These are phyloP conservation scores for Dione vanillae DNA, from an alignment of 2,888 invertebrate species.

Conservation along the genomic window DNA sequence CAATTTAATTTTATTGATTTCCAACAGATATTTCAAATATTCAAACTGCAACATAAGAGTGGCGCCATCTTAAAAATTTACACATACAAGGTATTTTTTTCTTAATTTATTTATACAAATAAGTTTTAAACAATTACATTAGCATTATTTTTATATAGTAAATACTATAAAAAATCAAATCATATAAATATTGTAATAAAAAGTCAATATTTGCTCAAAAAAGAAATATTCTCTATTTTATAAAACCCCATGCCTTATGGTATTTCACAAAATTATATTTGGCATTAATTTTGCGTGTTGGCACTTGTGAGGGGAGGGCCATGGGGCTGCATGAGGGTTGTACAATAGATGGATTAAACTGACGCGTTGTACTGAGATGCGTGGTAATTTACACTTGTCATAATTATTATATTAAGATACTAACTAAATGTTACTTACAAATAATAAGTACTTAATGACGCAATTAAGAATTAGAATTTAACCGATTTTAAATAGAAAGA, in stretches of 20 bases:
- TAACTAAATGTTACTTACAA: conserved; percentile 8
- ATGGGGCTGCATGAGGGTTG: conserved; percentile 56
- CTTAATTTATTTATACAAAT: too few species aligned
- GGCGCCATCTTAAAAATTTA: conserved; percentile 13
- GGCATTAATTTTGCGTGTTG: conserved; percentile 78
- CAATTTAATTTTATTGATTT: neutral
- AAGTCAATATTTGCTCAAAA: too few species aligned
- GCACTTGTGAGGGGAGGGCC: conserved; percentile 53
- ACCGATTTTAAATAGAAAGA: too few species aligned
- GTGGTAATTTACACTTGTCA: conserved; percentile 17
- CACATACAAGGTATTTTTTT: neutral
- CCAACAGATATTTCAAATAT: neutral
- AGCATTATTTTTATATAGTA: too few species aligned
- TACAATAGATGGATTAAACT: conserved; percentile 78
- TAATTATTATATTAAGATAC: conserved; percentile 16
- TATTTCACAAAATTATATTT: conserved; percentile 64
- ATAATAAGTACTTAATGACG: neutral
- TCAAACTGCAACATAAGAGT: neutral
- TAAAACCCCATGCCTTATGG: neutral
- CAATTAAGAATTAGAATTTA: too few species aligned
- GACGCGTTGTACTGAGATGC: conserved; percentile 67
- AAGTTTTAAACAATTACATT: too few species aligned
- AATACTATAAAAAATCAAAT: too few species aligned
- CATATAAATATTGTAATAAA: too few species aligned
- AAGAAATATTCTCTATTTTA: neutral